Base-by-base conservation (phyloP, 2,888 invertebrate species). In the Megamerina dolium region DNA sequence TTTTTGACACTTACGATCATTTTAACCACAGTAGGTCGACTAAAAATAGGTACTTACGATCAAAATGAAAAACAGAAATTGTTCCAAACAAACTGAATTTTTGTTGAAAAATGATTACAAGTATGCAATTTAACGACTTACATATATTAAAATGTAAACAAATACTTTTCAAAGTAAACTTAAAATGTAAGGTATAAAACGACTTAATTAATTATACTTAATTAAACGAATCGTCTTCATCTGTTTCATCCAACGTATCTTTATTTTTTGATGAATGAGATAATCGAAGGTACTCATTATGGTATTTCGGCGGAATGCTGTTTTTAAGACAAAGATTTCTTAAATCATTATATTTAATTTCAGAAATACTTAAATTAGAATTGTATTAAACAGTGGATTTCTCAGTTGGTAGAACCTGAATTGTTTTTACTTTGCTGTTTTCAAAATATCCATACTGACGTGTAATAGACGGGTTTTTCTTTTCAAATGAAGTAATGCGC, bases 391-490 rank as follows among this genome's bases (percentile, higher is more conserved):
- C 13, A 26, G 33, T 13, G 9, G 43, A 38, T 10, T 34, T 29
- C 19, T 34, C 8, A 9, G 30, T 37, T 13, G 16, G 13, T 16
- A 31, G 12, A 29, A n/a, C n/a, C n/a, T n/a, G n/a, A n/a, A n/a
- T n/a, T n/a, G n/a, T n/a, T n/a, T n/a, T n/a, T n/a, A n/a, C n/a
- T n/a, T n/a, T n/a, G n/a, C n/a, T n/a, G n/a, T n/a, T 37, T 33
- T 45, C 26, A 18, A 30, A 41, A 18, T 23, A 41, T 10, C 41
- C 37, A 37, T 41, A 41, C 30, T 38, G 37, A 45, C 41, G 29
- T 13, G 5, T 21, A 17, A 45, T 21, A 33, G 9, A 33, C 6
- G 45, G 23, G n/a, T 23, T 42, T 34, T 42, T 27, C 32, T 39
- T 44, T 18, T 44, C 33, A 36, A 42, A 48, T 20, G 27, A 3